These are phyloP conservation scores for Liodrosophila aerea DNA, from an alignment of 2,888 invertebrate genomes.

Conservation along the genomic window DNA sequence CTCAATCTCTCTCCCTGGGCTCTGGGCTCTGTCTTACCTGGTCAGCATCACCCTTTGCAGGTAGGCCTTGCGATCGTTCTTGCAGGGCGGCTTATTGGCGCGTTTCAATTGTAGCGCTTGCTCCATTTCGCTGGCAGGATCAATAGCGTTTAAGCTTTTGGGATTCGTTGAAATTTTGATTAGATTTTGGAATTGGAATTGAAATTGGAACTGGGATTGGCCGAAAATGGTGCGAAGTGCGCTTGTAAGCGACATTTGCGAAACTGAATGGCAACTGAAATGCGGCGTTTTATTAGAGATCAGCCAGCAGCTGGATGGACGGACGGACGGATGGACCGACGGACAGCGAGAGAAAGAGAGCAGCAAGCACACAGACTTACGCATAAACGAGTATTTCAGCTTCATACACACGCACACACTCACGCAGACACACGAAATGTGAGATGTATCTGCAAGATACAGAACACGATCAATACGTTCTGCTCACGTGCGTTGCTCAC, in stretches of 20 bases:
- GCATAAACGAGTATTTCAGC: constrained; percentile 70
- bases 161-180: neutral
- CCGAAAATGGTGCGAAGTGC: constrained; percentile 74
- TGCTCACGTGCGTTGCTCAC: constrained; percentile 67
- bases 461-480: constrained; percentile 73
- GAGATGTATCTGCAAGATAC: constrained; percentile 73
- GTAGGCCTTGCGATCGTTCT: constrained; percentile 82
- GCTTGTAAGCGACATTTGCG: constrained; percentile 79
- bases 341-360: constrained; percentile 27
- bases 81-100: constrained; percentile 79
- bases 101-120: constrained; percentile 75
- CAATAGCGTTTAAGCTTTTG: constrained; percentile 4
- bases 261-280: constrained; percentile 80
- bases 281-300: constrained; percentile 80
- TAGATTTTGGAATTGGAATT: constrained; percentile 1
- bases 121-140: constrained; percentile 68
- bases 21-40: constrained; percentile 71
- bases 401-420: constrained; percentile 20
- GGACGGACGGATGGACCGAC: constrained; percentile 25
- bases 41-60: constrained; percentile 82
- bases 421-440: constrained; percentile 22
- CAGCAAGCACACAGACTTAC: constrained; percentile 36
- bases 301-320: constrained; percentile 36
- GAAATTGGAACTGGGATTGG: constrained; percentile 25
- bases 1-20: too few species aligned